Base-by-base conservation (phyloP, 35 echinoderm and acorn worm species). In the Antedon bifida region DNA sequence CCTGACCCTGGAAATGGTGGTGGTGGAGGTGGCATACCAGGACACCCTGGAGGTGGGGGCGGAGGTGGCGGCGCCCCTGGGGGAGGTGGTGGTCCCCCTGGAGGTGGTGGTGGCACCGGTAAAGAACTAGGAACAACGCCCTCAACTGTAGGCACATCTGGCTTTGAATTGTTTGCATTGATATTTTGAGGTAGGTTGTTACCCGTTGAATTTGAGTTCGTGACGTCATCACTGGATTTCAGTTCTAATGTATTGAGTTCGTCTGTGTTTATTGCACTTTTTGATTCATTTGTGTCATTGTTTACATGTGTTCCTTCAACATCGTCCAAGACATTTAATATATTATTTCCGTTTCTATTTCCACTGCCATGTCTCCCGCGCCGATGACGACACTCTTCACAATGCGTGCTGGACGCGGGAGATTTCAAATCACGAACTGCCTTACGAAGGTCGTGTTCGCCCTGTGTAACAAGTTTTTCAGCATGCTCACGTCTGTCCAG, bases 401-500 rank as follows among this genome's bases (percentile, higher is more conserved):
- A 74, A 34, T 39, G 35, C 39, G 34, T 85, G 31, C 5, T 76
- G 1, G 31, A 9, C 39, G 28, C n/a, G 80, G 21, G 55, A 33
- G 51, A 7, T 76, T 84, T 83, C 10, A 90, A 78, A n/a, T 56
- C 46, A 32, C 85, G 51, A 5, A 90, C 84, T 36, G 85, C 82
- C 44, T 84, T 89, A 28, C 32, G 81, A 5, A 99, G 78, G 44
- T 92, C 95, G 29, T 91, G 80, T 34, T 92, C 90, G 17, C 95
- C 88, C 0, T 88, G 77, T 16, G 85, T 86, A 14, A 90, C 21
- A 17, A 99, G 87, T 29, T 79, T 75, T 46, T 92, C 88, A 7
- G 74, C 79, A 82, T 92, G 86, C 32, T 92, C 88, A 26, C 89
- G 87, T 80, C 88, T 92, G 36, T 99, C 95, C 75, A 99, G 34